phyloP scores from a whole-genome alignment of 92 coral and sea anemone species.

The Isaurus tuberculatus region DNA sequence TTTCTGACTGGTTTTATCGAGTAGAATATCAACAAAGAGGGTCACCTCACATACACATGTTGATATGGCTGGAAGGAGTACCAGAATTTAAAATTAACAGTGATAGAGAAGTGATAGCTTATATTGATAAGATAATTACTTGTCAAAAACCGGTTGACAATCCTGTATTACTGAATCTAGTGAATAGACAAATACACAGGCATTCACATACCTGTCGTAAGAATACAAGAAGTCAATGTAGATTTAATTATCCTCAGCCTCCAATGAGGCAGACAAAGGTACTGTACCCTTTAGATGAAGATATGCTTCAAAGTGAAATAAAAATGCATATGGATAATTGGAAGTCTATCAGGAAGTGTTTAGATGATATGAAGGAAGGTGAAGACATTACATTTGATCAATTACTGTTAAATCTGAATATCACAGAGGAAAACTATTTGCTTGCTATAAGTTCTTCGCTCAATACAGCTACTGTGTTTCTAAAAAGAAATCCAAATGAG shows the following conservation, averaged over 20 bases:
- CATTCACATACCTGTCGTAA: background rate
- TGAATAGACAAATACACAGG: slow-evolving; percentile 18
- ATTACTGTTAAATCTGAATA: background rate
- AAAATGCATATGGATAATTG: slow-evolving; percentile 18
- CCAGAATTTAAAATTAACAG: slow-evolving; percentile 10
- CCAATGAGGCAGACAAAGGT: background rate
- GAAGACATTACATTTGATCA: slow-evolving; percentile 24
- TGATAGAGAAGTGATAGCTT: slow-evolving; percentile 37
- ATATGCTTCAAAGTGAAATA: background rate
- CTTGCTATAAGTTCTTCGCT: too few relatives aligned
- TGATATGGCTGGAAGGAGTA: slow-evolving; percentile 7
- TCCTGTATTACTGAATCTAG: slow-evolving; percentile 11
- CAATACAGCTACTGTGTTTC: slow-evolving; percentile 3
- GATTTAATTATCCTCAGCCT: slow-evolving; percentile 10
- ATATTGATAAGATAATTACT: slow-evolving; percentile 36
- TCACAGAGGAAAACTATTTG: slow-evolving; percentile 6
- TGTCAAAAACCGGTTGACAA: slow-evolving; percentile 13
- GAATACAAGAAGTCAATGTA: background rate
- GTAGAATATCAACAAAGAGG: too few relatives aligned
- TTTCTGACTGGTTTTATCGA: background rate
- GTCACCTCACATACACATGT: slow-evolving; percentile 2
- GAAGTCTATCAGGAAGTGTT: slow-evolving; percentile 24
- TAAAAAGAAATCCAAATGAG: slow-evolving; percentile 4
- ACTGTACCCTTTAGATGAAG: slow-evolving; percentile 10
- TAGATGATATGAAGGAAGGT: slow-evolving; percentile 45